Evolutionary conservation across 2,113 vertebrate genomes (phyloP), one percentile per base, ranked within the genome.

Genomic region (Limanda limanda): DNA sequence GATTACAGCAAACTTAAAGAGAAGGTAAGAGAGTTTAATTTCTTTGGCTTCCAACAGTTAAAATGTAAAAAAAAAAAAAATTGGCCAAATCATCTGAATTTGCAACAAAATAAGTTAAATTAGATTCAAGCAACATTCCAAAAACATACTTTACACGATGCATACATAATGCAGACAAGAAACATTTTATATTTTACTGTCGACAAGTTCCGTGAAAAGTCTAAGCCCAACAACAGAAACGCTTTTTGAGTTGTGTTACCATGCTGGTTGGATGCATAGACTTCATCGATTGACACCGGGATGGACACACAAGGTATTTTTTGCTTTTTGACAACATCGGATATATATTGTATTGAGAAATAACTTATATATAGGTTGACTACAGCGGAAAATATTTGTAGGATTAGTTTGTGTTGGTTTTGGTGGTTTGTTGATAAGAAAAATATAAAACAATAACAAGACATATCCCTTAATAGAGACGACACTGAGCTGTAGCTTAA

Each of bases 101-200:
- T 27, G 12, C 23, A 65, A 71, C 45, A 78, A 15, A 56, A 71
- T 48, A 83, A 71, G 14, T 78, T 71, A 55, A 74, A 62, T 54
- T 8, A 54, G 51, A 56, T 48, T 31, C 51, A 62, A 68, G 25
- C 20, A 42, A 7, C 5, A 15, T 18, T 48, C 45, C 47, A 27
- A 48, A 75, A 2, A 40, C 12, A 42, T 14, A 17, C 13, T 27
- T 70, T 56, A 64, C 25, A 63, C 13, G 4, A 56, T n/a, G n/a
- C n/a, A 57, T 42, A 2, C 7, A 17, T 17, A 59, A 51, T 14
- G 27, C 27, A 5, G 5, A 23, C 5, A 25, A 17, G 17, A 27
- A 9, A 1, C n/a, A 31, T 23, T 74, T 25, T 51, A 12, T 1
- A 4, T 51, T 7, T 24, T 54, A 31, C 0, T 66, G 17, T 61